phyloP scores from a whole-genome alignment of 2,113 vertebrate species.

The Mastomys natalensis region DNA sequence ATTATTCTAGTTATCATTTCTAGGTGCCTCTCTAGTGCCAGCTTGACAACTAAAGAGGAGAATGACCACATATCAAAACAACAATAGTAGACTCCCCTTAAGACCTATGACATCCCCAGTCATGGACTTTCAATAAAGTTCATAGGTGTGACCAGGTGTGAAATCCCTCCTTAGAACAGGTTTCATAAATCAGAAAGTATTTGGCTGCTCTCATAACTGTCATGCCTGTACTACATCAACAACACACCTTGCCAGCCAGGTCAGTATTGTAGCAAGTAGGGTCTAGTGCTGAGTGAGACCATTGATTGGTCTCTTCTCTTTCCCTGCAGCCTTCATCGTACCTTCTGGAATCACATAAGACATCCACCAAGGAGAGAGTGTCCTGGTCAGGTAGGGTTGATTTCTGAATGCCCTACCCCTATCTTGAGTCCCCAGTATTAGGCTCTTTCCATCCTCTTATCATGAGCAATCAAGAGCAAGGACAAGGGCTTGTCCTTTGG shows the following conservation, averaged over 20 bases:
- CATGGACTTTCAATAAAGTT: background rate
- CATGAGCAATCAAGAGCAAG: background rate
- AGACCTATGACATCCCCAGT: background rate
- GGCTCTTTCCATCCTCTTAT: background rate
- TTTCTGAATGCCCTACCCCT: background rate
- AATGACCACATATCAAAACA: background rate
- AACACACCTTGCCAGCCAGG: background rate
- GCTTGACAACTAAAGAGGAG: background rate
- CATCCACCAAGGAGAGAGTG: background rate
- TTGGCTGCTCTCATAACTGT: background rate
- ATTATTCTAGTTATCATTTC: background rate
- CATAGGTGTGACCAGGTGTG: too few species aligned
- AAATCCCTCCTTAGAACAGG: background rate
- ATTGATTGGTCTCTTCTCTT: background rate
- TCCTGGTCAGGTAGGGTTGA: too few species aligned
- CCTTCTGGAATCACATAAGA: too few species aligned
- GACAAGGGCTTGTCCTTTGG: background rate
- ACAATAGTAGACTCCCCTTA: background rate
- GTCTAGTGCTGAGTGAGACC: background rate
- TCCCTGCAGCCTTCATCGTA: background rate
- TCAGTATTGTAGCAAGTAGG: background rate
- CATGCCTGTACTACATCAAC: background rate
- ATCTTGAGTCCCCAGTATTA: background rate
- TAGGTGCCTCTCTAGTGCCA: background rate
- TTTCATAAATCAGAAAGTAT: background rate